Evolutionary conservation across 1,140 invertebrate species (phyloP), one percentile per base, ranked within the genome.

Genomic region (Hesperophylax magnus): DNA sequence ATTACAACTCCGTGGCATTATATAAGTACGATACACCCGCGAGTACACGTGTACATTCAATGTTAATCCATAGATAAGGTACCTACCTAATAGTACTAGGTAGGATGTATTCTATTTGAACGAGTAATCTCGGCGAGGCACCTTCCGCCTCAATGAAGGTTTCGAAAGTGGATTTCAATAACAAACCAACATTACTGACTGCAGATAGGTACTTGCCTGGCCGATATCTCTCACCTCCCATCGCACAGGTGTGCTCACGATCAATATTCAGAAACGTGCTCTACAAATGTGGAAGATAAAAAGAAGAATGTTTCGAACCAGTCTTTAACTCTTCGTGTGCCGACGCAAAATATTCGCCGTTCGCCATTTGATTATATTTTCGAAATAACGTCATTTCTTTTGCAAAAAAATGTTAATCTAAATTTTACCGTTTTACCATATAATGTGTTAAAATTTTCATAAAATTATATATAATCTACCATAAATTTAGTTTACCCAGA

Each of bases 201-300:
- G 1, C 56, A 58, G 56, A n/a, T 22, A 58, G 39, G 9, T 61
- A 61, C 58, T 61, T 61, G 20, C 24, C 39, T 11, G 56, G 56
- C 63, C 15, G 34, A 52, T 71, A 71, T 65, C 24, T 65, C 1
- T 27, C 27, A 34, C 39, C 67, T 71, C 17, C 34, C 34, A 52
- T 71, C 67, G 67, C 67, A 71, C 67, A 71, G 67, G 67, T 71
- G 67, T 71, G 67, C 67, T 71, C 67, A 71, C 65, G 31, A 69
- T 69, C 65, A 47, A 47, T 69, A 47, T 14, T 47, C 39, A 1
- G 39, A 14, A 47, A 47, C 24, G 56, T 58, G n/a, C 6, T 58
- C 56, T 58, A n/a, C 56, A 58, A 58, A 58, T 18, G 56, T 18
- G 39, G 9, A 8, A 47, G 9, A 47, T 14, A 2, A 47, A 47